Conservation (phyloP, 2,888 invertebrate genomes). For the Embidobia sp. region DNA sequence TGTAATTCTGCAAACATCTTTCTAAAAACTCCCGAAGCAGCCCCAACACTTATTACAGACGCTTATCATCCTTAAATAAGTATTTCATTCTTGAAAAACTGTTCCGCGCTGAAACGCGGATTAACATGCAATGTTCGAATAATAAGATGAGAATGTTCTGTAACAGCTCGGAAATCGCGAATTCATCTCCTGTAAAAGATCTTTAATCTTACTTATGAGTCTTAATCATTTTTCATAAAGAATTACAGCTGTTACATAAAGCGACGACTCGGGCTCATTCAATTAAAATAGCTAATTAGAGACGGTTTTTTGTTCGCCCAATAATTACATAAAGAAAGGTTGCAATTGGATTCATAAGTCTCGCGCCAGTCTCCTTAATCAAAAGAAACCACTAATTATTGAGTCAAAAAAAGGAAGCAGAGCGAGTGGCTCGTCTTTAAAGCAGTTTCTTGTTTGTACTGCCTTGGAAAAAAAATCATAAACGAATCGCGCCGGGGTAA, state of each 20-base stretch:
- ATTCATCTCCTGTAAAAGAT: too few species aligned
- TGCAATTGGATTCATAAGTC: conserved; percentile 29
- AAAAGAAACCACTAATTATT: conserved; percentile 41
- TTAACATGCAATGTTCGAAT: too few species aligned
- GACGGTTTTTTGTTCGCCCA: conserved; percentile 9
- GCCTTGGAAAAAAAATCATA: conserved; percentile 31
- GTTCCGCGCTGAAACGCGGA: too few species aligned
- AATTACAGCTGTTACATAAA: conserved; percentile 6
- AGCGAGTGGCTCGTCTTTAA: conserved; percentile 22
- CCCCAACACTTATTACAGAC: too few species aligned
- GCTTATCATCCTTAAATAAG: too few species aligned
- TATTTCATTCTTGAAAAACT: too few species aligned
- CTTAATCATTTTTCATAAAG: conserved; percentile 4
- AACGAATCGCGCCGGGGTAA: conserved; percentile 28
- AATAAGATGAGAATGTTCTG: too few species aligned
- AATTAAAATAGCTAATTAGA: conserved; percentile 20
- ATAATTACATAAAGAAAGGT: conserved; percentile 20
- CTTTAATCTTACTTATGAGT: background rate
- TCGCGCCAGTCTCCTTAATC: conserved; percentile 4
- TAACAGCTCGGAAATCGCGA: too few species aligned
- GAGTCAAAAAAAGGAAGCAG: conserved; percentile 2
- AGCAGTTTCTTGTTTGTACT: conserved; percentile 39
- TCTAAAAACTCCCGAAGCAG: background rate
- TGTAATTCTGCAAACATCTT: background rate
- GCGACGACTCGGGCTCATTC: background rate